phyloP scores from a whole-genome alignment of 2,888 invertebrate species.

The Drosophila pseudotalamancana region DNA sequence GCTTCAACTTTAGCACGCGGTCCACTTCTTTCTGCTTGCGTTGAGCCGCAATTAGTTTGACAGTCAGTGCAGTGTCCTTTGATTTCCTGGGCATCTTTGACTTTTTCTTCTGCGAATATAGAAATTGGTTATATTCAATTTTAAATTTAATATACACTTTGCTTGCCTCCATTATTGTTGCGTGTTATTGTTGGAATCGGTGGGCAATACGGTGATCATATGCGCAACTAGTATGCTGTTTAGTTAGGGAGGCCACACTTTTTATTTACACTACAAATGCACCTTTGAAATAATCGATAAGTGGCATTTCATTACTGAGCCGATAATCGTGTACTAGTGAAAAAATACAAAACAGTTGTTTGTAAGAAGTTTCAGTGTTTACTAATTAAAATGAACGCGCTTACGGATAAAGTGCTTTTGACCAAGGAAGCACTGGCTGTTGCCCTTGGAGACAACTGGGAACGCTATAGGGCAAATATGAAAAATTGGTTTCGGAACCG shows the following conservation, averaged over 20 bases:
- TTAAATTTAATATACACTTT: not conserved
- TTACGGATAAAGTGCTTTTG: slow-evolving; percentile 76
- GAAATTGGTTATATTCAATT: not conserved
- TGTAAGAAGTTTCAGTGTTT: too few relatives aligned
- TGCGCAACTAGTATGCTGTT: not conserved
- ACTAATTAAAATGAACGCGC: slow-evolving; percentile 60
- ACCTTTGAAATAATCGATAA: slow-evolving; percentile 23
- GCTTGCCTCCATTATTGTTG: slow-evolving; percentile 40
- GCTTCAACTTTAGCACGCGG: slow-evolving; percentile 72
- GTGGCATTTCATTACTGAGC: not conserved
- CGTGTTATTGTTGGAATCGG: slow-evolving; percentile 32
- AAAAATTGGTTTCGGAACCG: slow-evolving; percentile 91
- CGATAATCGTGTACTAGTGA: not conserved
- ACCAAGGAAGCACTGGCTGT: slow-evolving; percentile 80
- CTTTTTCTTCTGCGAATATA: slow-evolving; percentile 55
- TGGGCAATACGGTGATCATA: not conserved
- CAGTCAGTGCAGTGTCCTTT: slow-evolving; percentile 46
- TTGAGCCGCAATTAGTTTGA: slow-evolving; percentile 44
- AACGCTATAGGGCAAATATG: slow-evolving; percentile 89
- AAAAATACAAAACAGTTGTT: slow-evolving; percentile 7
- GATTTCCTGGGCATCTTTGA: slow-evolving; percentile 55
- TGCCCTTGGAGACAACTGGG: slow-evolving; percentile 88
- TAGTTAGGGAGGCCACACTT: not conserved
- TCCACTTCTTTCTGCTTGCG: slow-evolving; percentile 71
- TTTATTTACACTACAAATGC: not conserved